Evolutionary conservation across 2,888 invertebrate species (phyloP).

Genomic region (Meandrusa payeni): DNA sequence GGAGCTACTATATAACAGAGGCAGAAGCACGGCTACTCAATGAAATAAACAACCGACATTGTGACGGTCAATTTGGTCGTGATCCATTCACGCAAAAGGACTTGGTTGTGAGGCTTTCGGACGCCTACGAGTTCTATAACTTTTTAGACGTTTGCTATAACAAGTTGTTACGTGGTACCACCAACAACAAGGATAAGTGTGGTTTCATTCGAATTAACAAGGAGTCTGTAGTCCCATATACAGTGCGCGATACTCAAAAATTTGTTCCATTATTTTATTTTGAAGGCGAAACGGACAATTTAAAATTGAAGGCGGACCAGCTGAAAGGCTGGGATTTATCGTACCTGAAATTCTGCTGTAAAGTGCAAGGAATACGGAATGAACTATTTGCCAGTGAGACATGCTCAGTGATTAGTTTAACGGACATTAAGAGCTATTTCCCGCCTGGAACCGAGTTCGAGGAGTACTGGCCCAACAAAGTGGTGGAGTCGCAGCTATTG

Average conservation of each 20-base stretch:
- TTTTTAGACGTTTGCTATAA: constrained; percentile 94
- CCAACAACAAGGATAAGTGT: constrained; percentile 89
- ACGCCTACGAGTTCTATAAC: constrained; percentile 94
- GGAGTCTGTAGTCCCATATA: constrained; percentile 96
- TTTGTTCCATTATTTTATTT: constrained; percentile 94
- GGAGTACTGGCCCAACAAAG: constrained; percentile 96
- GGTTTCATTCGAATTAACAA: constrained; percentile 96
- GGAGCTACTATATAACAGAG: constrained; percentile 96
- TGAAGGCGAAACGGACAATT: constrained; percentile 95
- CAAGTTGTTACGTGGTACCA: constrained; percentile 87
- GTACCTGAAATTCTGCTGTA: constrained; percentile 96
- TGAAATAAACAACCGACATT: constrained; percentile 95
- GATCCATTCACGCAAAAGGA: constrained; percentile 94
- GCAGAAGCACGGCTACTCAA: constrained; percentile 93
- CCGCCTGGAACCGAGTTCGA: constrained; percentile 94
- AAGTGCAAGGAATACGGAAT: constrained; percentile 95
- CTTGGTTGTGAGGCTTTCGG: constrained; percentile 92
- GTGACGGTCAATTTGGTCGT: constrained; percentile 93
- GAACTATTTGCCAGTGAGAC: constrained; percentile 95
- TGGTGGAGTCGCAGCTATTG: constrained; percentile 89
- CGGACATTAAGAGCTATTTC: constrained; percentile 94
- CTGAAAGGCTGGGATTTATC: constrained; percentile 95
- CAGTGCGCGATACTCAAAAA: constrained; percentile 89
- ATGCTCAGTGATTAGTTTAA: constrained; percentile 93
- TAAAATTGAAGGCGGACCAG: constrained; percentile 92